Base-by-base conservation (phyloP, 1,140 invertebrate species). In the Megalonaias nervosa region DNA sequence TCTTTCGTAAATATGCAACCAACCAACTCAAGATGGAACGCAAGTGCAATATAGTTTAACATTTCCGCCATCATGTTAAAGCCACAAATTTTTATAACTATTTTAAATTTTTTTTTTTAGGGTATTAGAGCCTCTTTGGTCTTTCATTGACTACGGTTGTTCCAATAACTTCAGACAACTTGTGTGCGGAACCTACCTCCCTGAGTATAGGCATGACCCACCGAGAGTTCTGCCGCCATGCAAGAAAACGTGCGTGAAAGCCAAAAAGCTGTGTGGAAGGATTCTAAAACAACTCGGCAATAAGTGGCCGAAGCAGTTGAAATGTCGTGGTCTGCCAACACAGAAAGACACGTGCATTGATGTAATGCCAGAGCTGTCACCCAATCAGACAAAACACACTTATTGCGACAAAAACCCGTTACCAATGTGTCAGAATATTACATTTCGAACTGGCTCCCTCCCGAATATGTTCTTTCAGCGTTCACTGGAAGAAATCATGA, bases 401-500 rank as follows among this genome's bases (percentile, higher is more conserved):
- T 67, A 67, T 23, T 67, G 66, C 17, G 31, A 26, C 11, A 26
- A 26, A 21, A 67, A 17, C 38, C 11, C 21, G 0, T 16, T 81
- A 17, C 55, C 67, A 1, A 23, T 79, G 15, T 81, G 80, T 38
- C 64, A 69, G 19, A 74, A 70, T 48, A 62, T 84, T 21, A 71
- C 74, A 13, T 77, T 79, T 61, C 26, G 59, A 16, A 48, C 69
- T 16, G 83, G 82, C 26, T 77, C 75, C 12, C 59, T 85, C 23
- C 84, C 84, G 15, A 85, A 85, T 67, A 78, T 83, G 75, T 85
- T 82, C 66, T 70, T 78, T 38, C 84, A 85, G 68, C 79, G 80
- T 59, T 72, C 58, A 13, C n/a, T 75, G 38, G 21, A 61, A 16
- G 74, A 79, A 62, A 81, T 85, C 21, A 67, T 73, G 17, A 67